Base-by-base conservation (phyloP, 2,797 vertebrate genomes). In the Falco biarmicus region DNA sequence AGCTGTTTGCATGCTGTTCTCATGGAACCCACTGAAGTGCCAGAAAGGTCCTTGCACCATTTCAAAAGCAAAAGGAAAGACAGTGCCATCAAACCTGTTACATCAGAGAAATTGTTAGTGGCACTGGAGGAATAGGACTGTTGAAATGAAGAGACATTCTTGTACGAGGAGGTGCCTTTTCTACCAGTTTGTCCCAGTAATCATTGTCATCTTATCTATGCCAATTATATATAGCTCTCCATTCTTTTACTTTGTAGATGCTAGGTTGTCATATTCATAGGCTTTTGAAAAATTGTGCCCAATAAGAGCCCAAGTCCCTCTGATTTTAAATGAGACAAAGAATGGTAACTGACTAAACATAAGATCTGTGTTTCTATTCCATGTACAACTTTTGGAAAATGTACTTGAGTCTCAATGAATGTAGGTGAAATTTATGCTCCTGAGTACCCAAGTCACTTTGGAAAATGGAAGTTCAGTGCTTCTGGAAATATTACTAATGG, bases 391-490 rank as follows among this genome's bases (percentile, higher is more conserved):
- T 81, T 19, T 39, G 75, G 41, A 63, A 92, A 92, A 83, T 10
- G 9, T 59, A 59, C n/a, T 80, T 54, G 25, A 54, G 13, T 57
- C 59, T 63, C 31, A 4, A 17, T 50, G 34, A 65, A 66, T 10
- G 22, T 19, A 86, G 45, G 63, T 61, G 11, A 87, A 86, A 80
- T 80, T 71, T 85, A 19, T 66, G 32, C 15, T 87, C 11, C 28
- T 43, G 56, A 71, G 70, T 63, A 80, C 50, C 22, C 59, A 59
- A 69, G 32, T 92, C 25, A 37, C 68, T 89, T 89, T 31, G 25
- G 61, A 87, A 93, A 94, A 91, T n/a, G 13, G 43, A 92, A 94
- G 77, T 75, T 63, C 32, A 18, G 13, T 86, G 22, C 37, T 93
- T 75, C 63, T 84, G 39, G 65, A 96, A 87, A 41, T 63, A 59